These are phyloP conservation scores for Heterotis niloticus DNA, from an alignment of 2,113 vertebrate species.

Conservation along the genomic window DNA sequence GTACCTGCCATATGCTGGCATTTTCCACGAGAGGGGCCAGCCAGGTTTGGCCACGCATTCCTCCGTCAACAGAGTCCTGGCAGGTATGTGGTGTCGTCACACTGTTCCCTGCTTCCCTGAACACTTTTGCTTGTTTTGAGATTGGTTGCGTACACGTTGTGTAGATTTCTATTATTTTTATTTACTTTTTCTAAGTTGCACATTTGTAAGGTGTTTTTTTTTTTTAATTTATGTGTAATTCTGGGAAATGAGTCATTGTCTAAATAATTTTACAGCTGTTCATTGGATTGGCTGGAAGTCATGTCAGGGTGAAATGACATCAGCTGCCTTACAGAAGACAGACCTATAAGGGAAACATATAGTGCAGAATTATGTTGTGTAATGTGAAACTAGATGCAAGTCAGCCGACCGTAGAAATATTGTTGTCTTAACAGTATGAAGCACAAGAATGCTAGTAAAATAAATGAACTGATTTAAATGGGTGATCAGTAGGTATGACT, in stretches of 20 bases:
- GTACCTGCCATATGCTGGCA: slow-evolving; percentile 95
- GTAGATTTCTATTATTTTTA: too few species aligned
- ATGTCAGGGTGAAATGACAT: background rate
- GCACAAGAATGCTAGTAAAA: too few species aligned
- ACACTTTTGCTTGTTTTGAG: background rate
- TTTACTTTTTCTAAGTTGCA: too few species aligned
- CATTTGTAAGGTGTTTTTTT: background rate
- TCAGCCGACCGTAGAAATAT: too few species aligned
- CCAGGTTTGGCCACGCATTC: slow-evolving; percentile 95
- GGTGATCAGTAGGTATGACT: too few species aligned
- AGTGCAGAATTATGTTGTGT: too few species aligned
- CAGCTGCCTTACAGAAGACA: background rate
- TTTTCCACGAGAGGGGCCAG: slow-evolving; percentile 96
- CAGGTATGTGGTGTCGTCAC: slow-evolving; percentile 67
- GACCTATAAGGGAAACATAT: too few species aligned
- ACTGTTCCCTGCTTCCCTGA: background rate
- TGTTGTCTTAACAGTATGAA: too few species aligned
- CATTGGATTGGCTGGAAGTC: background rate
- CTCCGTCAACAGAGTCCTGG: slow-evolving; percentile 93
- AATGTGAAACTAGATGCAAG: too few species aligned
- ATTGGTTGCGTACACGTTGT: background rate
- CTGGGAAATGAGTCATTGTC: background rate
- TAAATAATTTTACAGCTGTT: background rate
- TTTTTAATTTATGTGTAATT: background rate
- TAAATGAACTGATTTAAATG: too few species aligned